Base-by-base conservation (phyloP, 2,113 vertebrate genomes). In the Hassar affinis region DNA sequence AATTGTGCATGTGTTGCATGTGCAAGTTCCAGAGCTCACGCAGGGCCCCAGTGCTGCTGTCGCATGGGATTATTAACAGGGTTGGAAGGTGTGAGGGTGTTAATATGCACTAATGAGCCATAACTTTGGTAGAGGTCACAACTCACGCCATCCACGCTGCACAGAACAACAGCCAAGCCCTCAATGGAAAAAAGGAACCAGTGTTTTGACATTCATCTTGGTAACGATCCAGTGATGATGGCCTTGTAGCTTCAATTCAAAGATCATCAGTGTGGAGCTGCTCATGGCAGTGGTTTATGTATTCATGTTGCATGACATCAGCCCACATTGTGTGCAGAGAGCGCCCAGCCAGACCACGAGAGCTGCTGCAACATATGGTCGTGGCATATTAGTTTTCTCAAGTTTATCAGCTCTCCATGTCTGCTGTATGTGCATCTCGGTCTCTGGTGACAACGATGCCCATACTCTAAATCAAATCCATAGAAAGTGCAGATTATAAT, bases 291-390 rank as follows among this genome's bases (percentile, higher is more conserved):
- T 78, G 49, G 62, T 27, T 83, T 80, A 52, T 80, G 52, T 64
- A 54, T 78, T 85, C 78, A 22, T 35, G 18, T 85, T 83, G 76
- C 71, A 87, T 87, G 84, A 87, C 84, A 83, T 87, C 80, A 83
- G 27, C 30, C 42, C 45, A 42, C 59, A 85, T 79, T 51, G 56
- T 74, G 57, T 87, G 78, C 79, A 27, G 38, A 74, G 27, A 82
- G 66, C 57, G 38, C 68, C 52, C 80, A 45, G 74, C 79, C 27
- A 66, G 42, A 71, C 38, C 76, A 69, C 45, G 61, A 59, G 74
- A 51, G 30, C 68, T 56, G 62, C 57, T 54, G 56, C 68, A 71
- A 27, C 66, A 42, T 79, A 47, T 61, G 30, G 68, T 68, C 51
- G 7, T 35, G 30, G 22, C 20, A 25, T 69, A 81, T 38, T n/a